phyloP scores from a whole-genome alignment of 2,888 invertebrate species.

The Archips crataeganus region DNA sequence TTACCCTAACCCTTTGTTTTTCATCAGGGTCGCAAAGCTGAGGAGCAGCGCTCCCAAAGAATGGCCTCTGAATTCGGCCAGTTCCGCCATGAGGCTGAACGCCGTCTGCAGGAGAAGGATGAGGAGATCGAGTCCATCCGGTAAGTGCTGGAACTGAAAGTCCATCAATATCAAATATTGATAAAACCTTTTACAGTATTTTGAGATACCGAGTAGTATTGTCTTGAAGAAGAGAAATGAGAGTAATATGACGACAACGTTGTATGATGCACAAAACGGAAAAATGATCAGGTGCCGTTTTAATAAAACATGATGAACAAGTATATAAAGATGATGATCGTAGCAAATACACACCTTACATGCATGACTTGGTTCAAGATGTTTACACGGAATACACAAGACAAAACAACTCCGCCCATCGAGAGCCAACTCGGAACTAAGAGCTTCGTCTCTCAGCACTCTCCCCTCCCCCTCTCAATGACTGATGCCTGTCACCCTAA shows the following conservation, averaged over 20 bases:
- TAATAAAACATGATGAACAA: background rate
- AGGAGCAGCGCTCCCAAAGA: constrained; percentile 97
- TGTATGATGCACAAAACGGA: background rate
- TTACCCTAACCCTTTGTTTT: constrained; percentile 26
- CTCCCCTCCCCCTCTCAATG: constrained; percentile 58
- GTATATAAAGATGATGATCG: background rate
- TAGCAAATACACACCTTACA: background rate
- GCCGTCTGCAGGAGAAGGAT: constrained; percentile 98
- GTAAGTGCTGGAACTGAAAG: constrained; percentile 85
- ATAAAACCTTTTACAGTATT: background rate
- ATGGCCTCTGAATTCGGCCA: constrained; percentile 96
- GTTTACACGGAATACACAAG: constrained; percentile 49
- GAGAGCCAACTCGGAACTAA: constrained; percentile 69
- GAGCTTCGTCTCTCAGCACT: constrained; percentile 60
- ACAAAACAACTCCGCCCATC: constrained; percentile 55
- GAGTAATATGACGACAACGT: background rate
- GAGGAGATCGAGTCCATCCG: constrained; percentile 99
- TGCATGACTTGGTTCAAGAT: background rate
- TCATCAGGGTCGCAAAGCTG: constrained; percentile 96
- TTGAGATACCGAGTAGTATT: background rate
- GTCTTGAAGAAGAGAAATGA: background rate
- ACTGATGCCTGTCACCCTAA: constrained; percentile 68
- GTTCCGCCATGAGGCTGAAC: constrained; percentile 98
- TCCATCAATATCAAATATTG: no score
- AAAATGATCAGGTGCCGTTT: background rate